Evolutionary conservation across 64 coral and sea anemone genomes (phyloP).

Genomic region (Dendrophyllia cribrosa): DNA sequence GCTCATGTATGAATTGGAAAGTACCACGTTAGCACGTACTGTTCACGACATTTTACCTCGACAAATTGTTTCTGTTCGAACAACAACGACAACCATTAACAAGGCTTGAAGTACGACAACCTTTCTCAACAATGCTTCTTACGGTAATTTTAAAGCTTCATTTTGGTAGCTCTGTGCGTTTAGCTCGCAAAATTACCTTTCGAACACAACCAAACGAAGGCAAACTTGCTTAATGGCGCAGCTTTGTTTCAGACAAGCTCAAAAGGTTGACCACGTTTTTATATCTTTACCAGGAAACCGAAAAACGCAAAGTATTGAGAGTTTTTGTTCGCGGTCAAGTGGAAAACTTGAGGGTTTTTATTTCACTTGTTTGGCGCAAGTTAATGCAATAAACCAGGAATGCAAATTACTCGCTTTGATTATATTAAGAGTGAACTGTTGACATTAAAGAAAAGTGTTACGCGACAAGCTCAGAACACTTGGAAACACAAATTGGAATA

Average conservation of each 20-base stretch:
- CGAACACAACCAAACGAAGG: background rate
- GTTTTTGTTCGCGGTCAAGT: too few species aligned
- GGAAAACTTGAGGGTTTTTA: background rate
- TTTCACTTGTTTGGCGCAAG: background rate
- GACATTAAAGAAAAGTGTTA: slow-evolving; percentile 16
- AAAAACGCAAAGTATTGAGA: too few species aligned
- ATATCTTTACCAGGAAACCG: too few species aligned
- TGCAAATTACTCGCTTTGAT: slow-evolving; percentile 16
- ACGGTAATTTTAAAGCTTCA: background rate
- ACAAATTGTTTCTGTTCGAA: background rate
- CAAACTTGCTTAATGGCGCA: too few species aligned
- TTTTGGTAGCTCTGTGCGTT: background rate
- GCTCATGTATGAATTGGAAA: background rate
- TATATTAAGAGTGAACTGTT: background rate
- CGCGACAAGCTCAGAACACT: slow-evolving; percentile 4
- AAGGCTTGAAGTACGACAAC: background rate
- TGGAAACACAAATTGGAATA: background rate
- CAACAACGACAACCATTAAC: background rate
- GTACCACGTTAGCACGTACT: background rate
- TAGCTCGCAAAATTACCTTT: background rate
- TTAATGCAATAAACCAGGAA: background rate
- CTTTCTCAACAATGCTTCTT: background rate
- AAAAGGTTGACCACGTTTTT: too few species aligned
- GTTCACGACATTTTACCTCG: background rate
- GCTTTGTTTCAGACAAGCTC: too few species aligned